Evolutionary conservation across 2,113 vertebrate genomes (phyloP), one percentile per base, ranked within the genome.

Genomic region (Fukomys damarensis): DNA sequence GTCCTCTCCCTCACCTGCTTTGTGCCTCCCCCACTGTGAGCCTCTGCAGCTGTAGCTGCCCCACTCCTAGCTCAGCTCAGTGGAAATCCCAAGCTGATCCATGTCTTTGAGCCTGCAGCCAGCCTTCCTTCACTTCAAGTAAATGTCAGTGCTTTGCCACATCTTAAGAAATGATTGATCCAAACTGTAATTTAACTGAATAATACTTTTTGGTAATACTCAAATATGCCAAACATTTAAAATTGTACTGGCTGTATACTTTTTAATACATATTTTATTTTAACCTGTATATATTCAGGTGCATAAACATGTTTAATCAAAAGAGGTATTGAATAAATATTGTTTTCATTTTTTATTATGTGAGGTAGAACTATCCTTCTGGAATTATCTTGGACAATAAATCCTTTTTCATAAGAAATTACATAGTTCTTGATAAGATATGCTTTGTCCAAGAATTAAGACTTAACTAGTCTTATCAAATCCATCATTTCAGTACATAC

Each of bases 151-250:
- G 38, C 19, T 90, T 95, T 90, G 84, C 52, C 35, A 30, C 38
- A 81, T 80, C 10, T 59, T 2, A 7, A 92, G 66, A 79, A 95
- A 56, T 41, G 20, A 70, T 52, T 89, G 1, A 74, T 88, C 30
- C 9, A 95, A 61, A 41, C 22, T 90, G 32, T 49, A 77, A 77
- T 17, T 49, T 89, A 92, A 86, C 74, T 28, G 86, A 32, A 68
- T n/a, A 30, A 19, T 93, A 66, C 17, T 68, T 56, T 87, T 86
- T 96, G 52, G 72, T 17, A 83, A 79, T 20, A 93, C 85, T 91
- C 59, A 76, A 96, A 81, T 89, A 58, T 85, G 49, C 46, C 84
- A 89, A 43, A 13, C 66, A 49, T 80, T 92, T 86, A 46, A 96
- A 94, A 86, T 89, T 82, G 82, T 58, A 43, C 5, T 76, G 32